These are phyloP conservation scores for Origma solitaria DNA, from an alignment of 2,113 vertebrate genomes.

Conservation along the genomic window DNA sequence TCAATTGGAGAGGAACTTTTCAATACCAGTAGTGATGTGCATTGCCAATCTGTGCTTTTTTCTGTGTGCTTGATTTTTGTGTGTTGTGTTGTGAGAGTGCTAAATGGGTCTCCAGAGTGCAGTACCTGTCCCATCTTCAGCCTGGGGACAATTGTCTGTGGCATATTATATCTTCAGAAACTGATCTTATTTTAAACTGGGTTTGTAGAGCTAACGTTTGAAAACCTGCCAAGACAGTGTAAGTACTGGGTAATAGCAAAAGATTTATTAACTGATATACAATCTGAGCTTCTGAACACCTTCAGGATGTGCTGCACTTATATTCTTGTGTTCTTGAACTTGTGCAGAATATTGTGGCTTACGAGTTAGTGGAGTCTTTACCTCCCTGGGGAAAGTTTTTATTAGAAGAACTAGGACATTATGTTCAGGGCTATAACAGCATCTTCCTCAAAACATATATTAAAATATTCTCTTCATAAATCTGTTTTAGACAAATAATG, in stretches of 20 bases:
- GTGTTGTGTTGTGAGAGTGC: neutral
- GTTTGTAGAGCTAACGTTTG: neutral
- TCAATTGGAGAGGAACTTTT: constrained; percentile 3
- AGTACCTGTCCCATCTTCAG: neutral
- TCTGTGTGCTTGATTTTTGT: neutral
- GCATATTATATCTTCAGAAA: neutral
- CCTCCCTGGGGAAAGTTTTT: constrained; percentile 61
- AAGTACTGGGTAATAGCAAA: neutral
- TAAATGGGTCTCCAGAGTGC: neutral
- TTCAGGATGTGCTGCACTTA: neutral
- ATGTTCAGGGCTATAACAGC: neutral
- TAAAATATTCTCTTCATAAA: neutral
- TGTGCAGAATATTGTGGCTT: constrained; percentile 26
- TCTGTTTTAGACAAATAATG: neutral
- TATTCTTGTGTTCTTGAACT: neutral
- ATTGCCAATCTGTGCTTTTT: neutral
- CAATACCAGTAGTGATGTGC: neutral
- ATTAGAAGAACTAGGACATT: constrained; percentile 42
- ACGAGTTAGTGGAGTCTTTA: constrained; percentile 30
- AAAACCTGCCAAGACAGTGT: neutral
- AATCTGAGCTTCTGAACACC: neutral
- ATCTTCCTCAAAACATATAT: neutral
- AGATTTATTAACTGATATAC: neutral
- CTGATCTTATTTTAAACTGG: neutral
- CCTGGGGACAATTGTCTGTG: neutral